These are phyloP conservation scores for Brachionus paranguensis DNA, from an alignment of 1,140 invertebrate genomes.

Conservation along the genomic window DNA sequence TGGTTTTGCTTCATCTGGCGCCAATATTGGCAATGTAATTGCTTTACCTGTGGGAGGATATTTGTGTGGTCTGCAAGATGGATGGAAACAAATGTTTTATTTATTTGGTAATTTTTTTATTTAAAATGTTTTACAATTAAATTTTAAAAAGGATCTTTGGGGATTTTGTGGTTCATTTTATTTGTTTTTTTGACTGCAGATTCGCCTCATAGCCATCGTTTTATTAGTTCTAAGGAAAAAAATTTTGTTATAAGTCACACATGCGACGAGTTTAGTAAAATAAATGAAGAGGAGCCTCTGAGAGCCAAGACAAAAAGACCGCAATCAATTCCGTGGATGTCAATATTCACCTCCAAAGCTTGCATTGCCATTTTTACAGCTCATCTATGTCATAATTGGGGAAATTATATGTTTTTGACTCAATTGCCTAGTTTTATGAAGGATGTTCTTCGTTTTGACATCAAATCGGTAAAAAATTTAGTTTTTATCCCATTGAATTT, in stretches of 20 bases:
- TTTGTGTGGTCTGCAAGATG: neutral
- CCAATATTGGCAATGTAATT: conserved; percentile 40
- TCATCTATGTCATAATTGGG: conserved; percentile 31
- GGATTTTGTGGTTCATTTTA: conserved; percentile 51
- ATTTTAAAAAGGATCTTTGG: conserved; percentile 41
- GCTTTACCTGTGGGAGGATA: conserved; percentile 27
- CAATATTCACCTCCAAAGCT: conserved; percentile 35
- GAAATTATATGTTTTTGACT: conserved; percentile 55
- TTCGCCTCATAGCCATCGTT: conserved; percentile 47
- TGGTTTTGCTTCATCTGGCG: conserved; percentile 47
- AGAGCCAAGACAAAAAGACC: neutral
- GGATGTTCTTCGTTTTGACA: conserved; percentile 53
- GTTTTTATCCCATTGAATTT: too few relatives aligned
- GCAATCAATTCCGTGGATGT: neutral
- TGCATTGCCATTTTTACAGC: conserved; percentile 7
- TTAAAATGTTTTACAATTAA: neutral
- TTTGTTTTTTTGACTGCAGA: conserved; percentile 48
- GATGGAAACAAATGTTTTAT: conserved; percentile 38
- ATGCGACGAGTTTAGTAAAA: neutral
- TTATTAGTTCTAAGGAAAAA: conserved; percentile 47
- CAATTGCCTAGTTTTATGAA: conserved; percentile 55
- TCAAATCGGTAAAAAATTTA: conserved; percentile 45
- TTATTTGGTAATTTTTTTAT: conserved; percentile 4
- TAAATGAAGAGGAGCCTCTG: neutral
- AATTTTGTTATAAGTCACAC: conserved; percentile 44